These are phyloP conservation scores for Zaprionus nigranus DNA, from an alignment of 1,140 invertebrate genomes.

Conservation along the genomic window DNA sequence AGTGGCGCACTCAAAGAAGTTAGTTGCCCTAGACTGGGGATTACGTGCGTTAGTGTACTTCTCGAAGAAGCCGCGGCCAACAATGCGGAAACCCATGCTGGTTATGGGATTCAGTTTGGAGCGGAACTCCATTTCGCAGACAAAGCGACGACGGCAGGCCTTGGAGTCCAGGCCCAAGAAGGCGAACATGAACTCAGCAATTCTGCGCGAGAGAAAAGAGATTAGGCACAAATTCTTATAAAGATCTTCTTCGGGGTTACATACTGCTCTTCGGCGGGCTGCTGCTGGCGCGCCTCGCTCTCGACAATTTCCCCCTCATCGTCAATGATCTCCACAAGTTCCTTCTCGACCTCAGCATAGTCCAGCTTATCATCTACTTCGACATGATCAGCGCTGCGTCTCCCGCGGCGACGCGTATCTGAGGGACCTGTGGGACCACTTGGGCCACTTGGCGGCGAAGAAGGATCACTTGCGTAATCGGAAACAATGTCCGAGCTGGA, in stretches of 20 bases:
- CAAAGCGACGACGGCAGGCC: slow-evolving; percentile 79
- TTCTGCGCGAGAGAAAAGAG: slow-evolving; percentile 34
- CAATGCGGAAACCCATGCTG: slow-evolving; percentile 81
- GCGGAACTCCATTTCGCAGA: slow-evolving; percentile 83
- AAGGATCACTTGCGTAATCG: slow-evolving; percentile 50
- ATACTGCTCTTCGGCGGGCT: slow-evolving; percentile 75
- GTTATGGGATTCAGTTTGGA: slow-evolving; percentile 74
- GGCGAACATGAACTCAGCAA: slow-evolving; percentile 78
- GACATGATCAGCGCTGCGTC: slow-evolving; percentile 38
- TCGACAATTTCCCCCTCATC: slow-evolving; percentile 55
- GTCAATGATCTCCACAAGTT: slow-evolving; percentile 65
- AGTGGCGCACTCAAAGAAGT: slow-evolving; percentile 66
- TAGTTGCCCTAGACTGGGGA: slow-evolving; percentile 57
- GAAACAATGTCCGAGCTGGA: slow-evolving; percentile 64
- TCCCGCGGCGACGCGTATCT: slow-evolving; percentile 52
- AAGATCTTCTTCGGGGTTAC: neutral
- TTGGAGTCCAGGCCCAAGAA: slow-evolving; percentile 77
- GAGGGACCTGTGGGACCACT: slow-evolving; percentile 42
- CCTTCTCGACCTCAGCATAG: slow-evolving; percentile 24
- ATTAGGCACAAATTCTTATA: neutral
- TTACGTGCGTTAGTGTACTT: slow-evolving; percentile 76
- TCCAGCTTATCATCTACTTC: slow-evolving; percentile 18
- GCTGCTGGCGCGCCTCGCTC: slow-evolving; percentile 64
- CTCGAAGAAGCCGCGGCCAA: slow-evolving; percentile 77
- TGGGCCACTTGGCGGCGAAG: slow-evolving; percentile 39